Base-by-base conservation (phyloP, 53 echinoderm and acorn worm genomes). In the Luidia sarsii region DNA sequence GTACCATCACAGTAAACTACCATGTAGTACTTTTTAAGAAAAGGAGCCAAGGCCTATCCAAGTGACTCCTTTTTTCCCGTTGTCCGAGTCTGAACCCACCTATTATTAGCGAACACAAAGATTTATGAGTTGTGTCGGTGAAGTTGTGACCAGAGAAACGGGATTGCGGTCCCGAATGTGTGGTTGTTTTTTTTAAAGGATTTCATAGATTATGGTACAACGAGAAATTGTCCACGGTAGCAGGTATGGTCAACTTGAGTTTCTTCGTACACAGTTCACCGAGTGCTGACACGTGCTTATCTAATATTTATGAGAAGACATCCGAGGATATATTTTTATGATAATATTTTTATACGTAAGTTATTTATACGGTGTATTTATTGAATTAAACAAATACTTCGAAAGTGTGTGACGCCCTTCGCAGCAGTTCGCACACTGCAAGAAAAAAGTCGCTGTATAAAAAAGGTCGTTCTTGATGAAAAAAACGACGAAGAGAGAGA, bases 321-420 rank as follows among this genome's bases (percentile, higher is more conserved):
- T 84, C 84, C 65, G 65, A 84, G 84, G 84, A 84, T 84, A 84
- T 84, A 84, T 84, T 84, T 84, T 84, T 84, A 73, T 84, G 84
- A 72, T 73, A 65, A 84, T 84, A 84, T 84, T 84, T 84, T 84
- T 84, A 84, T 84, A 84, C 73, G 48, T 84, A 84, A 84, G 84
- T 84, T 84, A 84, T 84, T 84, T 84, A 84, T 84, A 70, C 70
- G 83, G 84, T 84, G 65, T 84, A 84, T 72, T 84, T 84, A 72
- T 72, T 84, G 77, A 59, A 72, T 72, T 71, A 36, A n/a, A n/a
- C n/a, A 39, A 37, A 27, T 30, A 61, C 77, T 77, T 61, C 60
- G 77, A 59, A 77, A 59, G 77, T 77, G 77, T 77, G 77, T 77
- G 77, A 77, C 77, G 77, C 77, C 77, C 61, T 77, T 33, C 25